These are phyloP conservation scores for Glyphotaelius pellucidus DNA, from an alignment of 2,888 invertebrate species.

Conservation along the genomic window DNA sequence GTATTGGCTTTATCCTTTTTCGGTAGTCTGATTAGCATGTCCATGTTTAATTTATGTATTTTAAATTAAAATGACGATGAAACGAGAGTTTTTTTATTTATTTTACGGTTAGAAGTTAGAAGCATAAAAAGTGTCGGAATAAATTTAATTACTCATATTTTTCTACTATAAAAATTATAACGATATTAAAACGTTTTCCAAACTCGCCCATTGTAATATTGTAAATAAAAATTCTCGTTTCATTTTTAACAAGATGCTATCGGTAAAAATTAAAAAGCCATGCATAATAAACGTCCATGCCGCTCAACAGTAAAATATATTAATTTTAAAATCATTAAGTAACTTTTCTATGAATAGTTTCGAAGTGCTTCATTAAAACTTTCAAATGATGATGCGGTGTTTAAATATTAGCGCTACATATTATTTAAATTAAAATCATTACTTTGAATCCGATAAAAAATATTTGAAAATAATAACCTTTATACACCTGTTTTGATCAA, in stretches of 20 bases:
- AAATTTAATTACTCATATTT: not conserved
- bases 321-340: not conserved
- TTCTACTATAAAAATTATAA: not conserved
- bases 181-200: not conserved
- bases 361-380: not conserved
- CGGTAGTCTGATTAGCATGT: no score
- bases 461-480: slow-evolving; percentile 44
- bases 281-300: not conserved
- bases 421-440: slow-evolving; percentile 33
- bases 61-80: no score
- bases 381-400: not conserved
- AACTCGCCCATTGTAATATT: not conserved
- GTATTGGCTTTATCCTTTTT: no score
- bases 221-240: not conserved
- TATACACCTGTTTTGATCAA: slow-evolving; percentile 44
- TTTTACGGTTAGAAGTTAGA: no score
- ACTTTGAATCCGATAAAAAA: slow-evolving; percentile 30
- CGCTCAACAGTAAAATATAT: not conserved
- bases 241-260: not conserved
- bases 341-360: not conserved
- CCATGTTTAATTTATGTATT: no score
- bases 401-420: not conserved
- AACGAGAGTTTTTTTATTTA: no score
- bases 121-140: no score
- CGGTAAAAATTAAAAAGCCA: not conserved